Conservation (phyloP, 2,888 invertebrate species). For the Rutpela maculata region DNA sequence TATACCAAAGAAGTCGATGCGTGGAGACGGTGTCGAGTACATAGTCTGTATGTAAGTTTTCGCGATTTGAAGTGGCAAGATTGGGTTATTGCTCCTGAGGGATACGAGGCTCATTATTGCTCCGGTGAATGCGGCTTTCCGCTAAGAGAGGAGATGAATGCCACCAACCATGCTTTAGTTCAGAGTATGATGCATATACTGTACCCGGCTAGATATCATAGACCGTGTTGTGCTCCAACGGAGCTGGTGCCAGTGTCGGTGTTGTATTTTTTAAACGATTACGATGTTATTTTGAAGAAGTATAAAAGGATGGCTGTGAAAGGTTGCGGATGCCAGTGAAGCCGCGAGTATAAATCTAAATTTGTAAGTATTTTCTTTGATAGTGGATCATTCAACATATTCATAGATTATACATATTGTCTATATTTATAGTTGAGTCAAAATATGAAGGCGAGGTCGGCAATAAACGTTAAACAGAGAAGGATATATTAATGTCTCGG, state of each 20-base stretch:
- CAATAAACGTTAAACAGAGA: too few species aligned
- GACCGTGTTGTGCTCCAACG: constrained; percentile 95
- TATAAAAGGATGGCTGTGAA: constrained; percentile 98
- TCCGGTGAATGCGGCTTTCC: constrained; percentile 96
- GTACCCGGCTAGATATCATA: constrained; percentile 88
- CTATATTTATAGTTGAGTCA: too few species aligned
- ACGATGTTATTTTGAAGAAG: constrained; percentile 90
- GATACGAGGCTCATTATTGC: constrained; percentile 95
- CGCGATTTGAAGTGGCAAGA: constrained; percentile 93
- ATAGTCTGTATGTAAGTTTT: constrained; percentile 94
- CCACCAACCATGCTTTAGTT: constrained; percentile 97
- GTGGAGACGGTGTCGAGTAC: constrained; percentile 87
- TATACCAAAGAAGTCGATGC: constrained; percentile 53
- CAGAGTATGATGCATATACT: constrained; percentile 92
- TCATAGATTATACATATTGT: too few species aligned
- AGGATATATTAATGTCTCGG: too few species aligned
- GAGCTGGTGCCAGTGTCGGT: constrained; percentile 92
- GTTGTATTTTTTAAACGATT: constrained; percentile 92
- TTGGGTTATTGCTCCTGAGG: constrained; percentile 97
- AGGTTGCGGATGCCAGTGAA: constrained; percentile 95
- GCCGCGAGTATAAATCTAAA: background rate
- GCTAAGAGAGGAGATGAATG: constrained; percentile 93
- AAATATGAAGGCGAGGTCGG: too few species aligned
- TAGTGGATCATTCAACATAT: too few species aligned
- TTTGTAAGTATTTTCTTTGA: too few species aligned